Evolutionary conservation across 2,888 invertebrate species (phyloP), one percentile per base, ranked within the genome.

Genomic region (Autographa pulchrina): DNA sequence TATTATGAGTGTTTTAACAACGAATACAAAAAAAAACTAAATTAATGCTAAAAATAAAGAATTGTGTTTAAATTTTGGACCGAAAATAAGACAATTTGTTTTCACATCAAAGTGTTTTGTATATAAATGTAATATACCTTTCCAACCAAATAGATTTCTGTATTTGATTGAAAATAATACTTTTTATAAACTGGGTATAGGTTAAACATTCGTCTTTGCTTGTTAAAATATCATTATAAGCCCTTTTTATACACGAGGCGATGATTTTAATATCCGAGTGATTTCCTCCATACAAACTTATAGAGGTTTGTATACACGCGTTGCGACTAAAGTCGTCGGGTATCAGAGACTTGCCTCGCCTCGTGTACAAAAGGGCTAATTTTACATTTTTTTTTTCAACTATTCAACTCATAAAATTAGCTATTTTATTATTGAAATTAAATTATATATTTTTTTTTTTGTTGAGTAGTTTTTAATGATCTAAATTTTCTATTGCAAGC

Each of bases 31-130:
- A 25, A 25, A 25, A 25, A 25, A 25, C 25, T 25, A 25, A 25
- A 25, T 25, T 25, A 25, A 25, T 25, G 3, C n/a, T n/a, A 25
- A 25, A 25, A 25, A 25, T 2, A 25, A 25, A 25, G 25, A 3
- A 3, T 35, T 35, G 6, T 35, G 8, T 8, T 35, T 3, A 35
- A 35, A 8, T 35, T 6, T 41, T 43, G 43, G 14, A 43, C 43
- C 43, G 43, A 43, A 43, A 43, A 43, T 43, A 16, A 43, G 16
- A 43, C 16, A 43, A 3, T 60, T 63, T 66, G 35, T 61, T 66
- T 75, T 77, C 77, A 66, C 75, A 63, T 77, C 62, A 77, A 75
- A 56, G 56, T 64, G 18, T 64, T 65, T 56, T 70, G 66, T 70
- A 70, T 66, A 70, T 66, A 66, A 62, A 43, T 70, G 62, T 65